A percentile compares a stretch with the other conserved stretches of the same genome.
Conservation (phyloP, 2,113 vertebrate species). For the Periophthalmus modestus region DNA sequence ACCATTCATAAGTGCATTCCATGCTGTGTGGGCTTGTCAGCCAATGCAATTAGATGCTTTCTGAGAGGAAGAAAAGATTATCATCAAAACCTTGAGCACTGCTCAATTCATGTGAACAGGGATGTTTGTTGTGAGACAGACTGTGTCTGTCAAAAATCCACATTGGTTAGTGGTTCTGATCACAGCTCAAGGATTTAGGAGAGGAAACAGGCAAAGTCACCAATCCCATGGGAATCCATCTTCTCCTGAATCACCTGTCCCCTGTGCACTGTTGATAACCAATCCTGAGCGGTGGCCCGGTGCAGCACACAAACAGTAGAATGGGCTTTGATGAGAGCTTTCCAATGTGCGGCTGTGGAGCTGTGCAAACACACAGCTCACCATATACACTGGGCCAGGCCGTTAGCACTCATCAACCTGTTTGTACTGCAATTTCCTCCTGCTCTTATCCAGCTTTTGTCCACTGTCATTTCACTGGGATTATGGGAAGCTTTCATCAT, state of each 20-base stretch:
- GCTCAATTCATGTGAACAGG: constrained; percentile 56
- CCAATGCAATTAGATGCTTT: constrained; percentile 72
- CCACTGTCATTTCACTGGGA: constrained; percentile 72
- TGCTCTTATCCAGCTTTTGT: constrained; percentile 75
- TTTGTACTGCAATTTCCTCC: constrained; percentile 78
- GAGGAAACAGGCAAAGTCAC: constrained; percentile 54
- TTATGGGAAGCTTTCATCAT: constrained; percentile 74
- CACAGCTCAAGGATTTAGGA: constrained; percentile 65
- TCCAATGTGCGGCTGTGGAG: constrained; percentile 61
- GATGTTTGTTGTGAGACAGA: constrained; percentile 60
- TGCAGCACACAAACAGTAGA: constrained; percentile 15
- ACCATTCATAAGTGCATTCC: constrained; percentile 66
- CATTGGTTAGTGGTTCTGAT: constrained; percentile 56
- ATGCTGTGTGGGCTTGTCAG: constrained; percentile 73
- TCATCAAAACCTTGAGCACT: constrained; percentile 63
- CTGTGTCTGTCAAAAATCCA: constrained; percentile 62
- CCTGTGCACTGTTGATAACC: constrained; percentile 42
- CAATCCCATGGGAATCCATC: constrained; percentile 67
- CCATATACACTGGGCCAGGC: constrained; percentile 66
- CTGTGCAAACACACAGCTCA: constrained; percentile 74
- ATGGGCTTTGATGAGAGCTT: constrained; percentile 57
- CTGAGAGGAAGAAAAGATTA: constrained; percentile 76
- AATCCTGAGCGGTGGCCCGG: constrained; percentile 54
- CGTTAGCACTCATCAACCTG: constrained; percentile 72
- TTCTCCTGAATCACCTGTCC: constrained; percentile 69